Evolutionary conservation across 2,113 vertebrate species (phyloP).

Genomic region (Hypocryptadius cinnamomeus): DNA sequence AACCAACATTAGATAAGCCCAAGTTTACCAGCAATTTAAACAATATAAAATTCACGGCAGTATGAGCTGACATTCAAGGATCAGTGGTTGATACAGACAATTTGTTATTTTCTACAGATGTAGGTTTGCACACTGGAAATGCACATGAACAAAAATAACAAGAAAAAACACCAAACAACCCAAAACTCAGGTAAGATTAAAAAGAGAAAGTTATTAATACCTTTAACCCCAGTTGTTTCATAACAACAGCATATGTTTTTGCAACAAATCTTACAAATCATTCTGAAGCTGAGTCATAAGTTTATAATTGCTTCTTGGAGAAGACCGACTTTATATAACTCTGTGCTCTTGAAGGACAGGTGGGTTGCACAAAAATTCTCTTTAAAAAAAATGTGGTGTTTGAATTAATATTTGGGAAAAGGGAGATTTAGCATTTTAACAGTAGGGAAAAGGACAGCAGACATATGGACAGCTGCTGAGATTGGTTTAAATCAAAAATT

Average conservation of each 20-base stretch:
- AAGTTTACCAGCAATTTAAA: not conserved
- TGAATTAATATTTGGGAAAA: not conserved
- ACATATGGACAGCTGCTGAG: not conserved
- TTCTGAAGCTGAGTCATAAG: not conserved
- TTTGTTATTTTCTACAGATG: not conserved
- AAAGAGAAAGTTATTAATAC: not conserved
- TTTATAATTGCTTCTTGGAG: not conserved
- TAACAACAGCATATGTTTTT: not conserved
- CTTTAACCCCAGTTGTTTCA: not conserved
- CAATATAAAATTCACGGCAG: not conserved
- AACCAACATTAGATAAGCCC: not conserved
- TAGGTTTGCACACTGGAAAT: not conserved
- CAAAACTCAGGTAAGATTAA: not conserved
- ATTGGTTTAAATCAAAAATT: not conserved
- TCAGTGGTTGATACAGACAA: not conserved
- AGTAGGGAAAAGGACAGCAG: not conserved
- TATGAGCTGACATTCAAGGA: not conserved
- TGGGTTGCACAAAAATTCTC: not conserved
- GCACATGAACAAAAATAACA: not conserved
- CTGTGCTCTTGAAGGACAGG: not conserved
- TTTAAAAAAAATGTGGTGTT: not conserved
- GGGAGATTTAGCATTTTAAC: not conserved
- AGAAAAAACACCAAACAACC: not conserved
- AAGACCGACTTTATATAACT: not conserved
- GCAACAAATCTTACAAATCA: not conserved